Percentiles rank a stretch among this genome's conserved stretches.
phyloP scores from a whole-genome alignment of 2,888 invertebrate species.

The Lapara coniferarum region DNA sequence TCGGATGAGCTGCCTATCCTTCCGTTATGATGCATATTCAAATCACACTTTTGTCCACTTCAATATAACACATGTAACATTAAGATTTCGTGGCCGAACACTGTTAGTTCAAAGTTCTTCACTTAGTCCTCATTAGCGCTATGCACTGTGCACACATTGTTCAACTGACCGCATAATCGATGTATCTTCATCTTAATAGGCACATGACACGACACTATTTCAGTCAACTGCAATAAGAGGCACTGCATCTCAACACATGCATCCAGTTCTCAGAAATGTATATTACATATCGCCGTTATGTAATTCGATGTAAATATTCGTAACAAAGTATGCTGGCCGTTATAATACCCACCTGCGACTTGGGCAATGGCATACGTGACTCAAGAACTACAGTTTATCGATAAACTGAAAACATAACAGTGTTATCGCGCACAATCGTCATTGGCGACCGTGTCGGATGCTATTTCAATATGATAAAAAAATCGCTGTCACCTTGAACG shows the following conservation, averaged over 20 bases:
- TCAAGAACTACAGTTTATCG: constrained; percentile 66
- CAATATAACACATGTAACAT: constrained; percentile 29
- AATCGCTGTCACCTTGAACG: constrained; percentile 68
- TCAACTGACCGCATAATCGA: constrained; percentile 43
- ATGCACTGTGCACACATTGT: constrained; percentile 46
- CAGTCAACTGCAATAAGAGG: constrained; percentile 39
- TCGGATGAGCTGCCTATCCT: constrained; percentile 69
- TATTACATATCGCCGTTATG: constrained; percentile 27
- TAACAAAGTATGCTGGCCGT: constrained; percentile 36
- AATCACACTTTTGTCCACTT: constrained; percentile 11
- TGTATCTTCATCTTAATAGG: constrained; percentile 44
- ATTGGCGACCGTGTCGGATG: constrained; percentile 57
- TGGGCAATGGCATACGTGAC: constrained; percentile 76
- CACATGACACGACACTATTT: constrained; percentile 46
- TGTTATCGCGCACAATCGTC: constrained; percentile 71
- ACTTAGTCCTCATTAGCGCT: constrained; percentile 52
- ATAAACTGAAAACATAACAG: constrained; percentile 69
- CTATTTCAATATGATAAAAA: constrained; percentile 66
- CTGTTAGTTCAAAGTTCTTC: constrained; percentile 40
- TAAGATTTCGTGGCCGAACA: constrained; percentile 8
- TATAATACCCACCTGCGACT: constrained; percentile 52
- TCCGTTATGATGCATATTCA: constrained; percentile 59
- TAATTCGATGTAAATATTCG: constrained; percentile 34
- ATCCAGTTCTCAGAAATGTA: constrained; percentile 17
- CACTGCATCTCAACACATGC: constrained; percentile 28